phyloP scores from a whole-genome alignment of 2,797 vertebrate genomes.

The Buphagus erythrorhynchus region DNA sequence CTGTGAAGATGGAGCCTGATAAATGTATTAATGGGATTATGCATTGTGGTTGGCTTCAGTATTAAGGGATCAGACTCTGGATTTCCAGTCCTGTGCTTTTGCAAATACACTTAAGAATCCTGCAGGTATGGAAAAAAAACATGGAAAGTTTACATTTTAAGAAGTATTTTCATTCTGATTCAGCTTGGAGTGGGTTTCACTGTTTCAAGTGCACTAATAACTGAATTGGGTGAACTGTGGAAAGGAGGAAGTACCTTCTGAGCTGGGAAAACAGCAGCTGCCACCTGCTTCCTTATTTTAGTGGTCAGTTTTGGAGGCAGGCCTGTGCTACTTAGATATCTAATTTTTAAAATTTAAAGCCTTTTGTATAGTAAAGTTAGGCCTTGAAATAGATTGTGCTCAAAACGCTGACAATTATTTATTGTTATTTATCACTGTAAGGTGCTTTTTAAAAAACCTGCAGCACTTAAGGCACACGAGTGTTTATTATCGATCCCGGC shows the following conservation, averaged over 20 bases:
- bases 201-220: background rate
- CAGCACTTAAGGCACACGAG: background rate
- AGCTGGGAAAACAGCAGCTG: background rate
- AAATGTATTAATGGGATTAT: slow-evolving; percentile 40
- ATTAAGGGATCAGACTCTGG: slow-evolving; percentile 16
- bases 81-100: background rate
- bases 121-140: background rate
- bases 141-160: background rate
- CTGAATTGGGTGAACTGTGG: background rate
- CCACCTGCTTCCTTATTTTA: background rate
- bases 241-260: background rate
- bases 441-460: background rate
- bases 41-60: background rate
- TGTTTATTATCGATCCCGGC: background rate
- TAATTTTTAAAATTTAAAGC: background rate
- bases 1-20: slow-evolving; percentile 27
- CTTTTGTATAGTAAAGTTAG: background rate
- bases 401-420: background rate
- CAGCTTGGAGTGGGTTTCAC: background rate
- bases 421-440: background rate
- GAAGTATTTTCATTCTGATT: background rate
- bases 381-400: background rate
- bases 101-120: background rate
- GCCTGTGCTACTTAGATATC: background rate
- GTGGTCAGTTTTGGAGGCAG: background rate